Conservation (phyloP, 2,113 vertebrate species). For the Aplodontia rufa region DNA sequence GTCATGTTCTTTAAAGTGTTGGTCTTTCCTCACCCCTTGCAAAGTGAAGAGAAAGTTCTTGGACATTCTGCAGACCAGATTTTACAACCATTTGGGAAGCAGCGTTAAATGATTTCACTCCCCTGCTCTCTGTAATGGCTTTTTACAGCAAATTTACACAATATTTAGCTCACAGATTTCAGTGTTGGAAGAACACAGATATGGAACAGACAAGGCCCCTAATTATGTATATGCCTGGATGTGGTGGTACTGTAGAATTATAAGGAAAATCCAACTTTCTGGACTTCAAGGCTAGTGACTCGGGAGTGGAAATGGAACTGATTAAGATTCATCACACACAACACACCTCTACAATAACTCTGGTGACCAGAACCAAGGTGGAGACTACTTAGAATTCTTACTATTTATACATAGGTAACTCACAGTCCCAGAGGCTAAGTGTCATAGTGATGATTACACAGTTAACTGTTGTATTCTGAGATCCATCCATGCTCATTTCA, state of each 20-base stretch:
- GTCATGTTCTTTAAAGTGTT: neutral
- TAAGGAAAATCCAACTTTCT: neutral
- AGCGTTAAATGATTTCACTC: neutral
- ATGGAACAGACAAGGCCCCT: neutral
- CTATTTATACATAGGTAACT: neutral
- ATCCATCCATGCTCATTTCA: slow-evolving; percentile 3
- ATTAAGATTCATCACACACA: neutral
- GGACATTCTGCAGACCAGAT: neutral
- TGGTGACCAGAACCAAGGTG: neutral
- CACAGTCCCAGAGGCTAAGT: neutral
- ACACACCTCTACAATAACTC: neutral
- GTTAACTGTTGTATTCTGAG: neutral
- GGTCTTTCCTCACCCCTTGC: neutral
- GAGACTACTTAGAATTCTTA: neutral
- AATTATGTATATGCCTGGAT: neutral
- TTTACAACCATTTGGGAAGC: neutral
- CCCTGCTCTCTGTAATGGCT: neutral
- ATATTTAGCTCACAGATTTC: neutral
- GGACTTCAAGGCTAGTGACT: neutral
- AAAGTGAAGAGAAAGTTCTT: neutral
- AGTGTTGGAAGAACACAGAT: neutral
- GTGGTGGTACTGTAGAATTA: neutral
- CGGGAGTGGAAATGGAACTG: neutral
- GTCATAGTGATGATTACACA: neutral
- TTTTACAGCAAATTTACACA: neutral